phyloP scores from a whole-genome alignment of 2,888 invertebrate species.

The Nycteola revayana region DNA sequence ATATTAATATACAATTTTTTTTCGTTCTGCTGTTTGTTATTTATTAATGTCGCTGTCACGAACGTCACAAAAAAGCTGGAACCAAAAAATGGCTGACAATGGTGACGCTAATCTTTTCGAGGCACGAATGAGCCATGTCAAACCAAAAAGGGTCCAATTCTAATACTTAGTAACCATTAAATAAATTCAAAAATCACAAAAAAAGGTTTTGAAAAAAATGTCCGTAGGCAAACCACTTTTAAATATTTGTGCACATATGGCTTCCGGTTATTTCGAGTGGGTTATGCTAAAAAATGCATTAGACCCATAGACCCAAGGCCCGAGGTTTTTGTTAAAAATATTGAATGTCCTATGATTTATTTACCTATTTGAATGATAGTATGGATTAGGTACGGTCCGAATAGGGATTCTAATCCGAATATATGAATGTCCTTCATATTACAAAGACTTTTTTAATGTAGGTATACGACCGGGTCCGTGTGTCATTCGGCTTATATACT shows the following conservation, averaged over 20 bases:
- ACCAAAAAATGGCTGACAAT: constrained; percentile 70
- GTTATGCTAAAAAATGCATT: constrained; percentile 72
- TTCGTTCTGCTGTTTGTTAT: constrained; percentile 66
- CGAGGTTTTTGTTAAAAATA: constrained; percentile 47
- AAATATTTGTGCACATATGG: constrained; percentile 79
- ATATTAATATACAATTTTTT: constrained; percentile 60
- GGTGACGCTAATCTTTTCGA: constrained; percentile 71
- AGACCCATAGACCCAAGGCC: constrained; percentile 13
- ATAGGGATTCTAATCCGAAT: constrained; percentile 41
- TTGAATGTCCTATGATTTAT: constrained; percentile 58
- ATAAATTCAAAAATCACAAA: constrained; percentile 69
- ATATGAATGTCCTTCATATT: constrained; percentile 40
- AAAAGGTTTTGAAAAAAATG: constrained; percentile 56
- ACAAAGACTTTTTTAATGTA: constrained; percentile 18
- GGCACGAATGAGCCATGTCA: constrained; percentile 62
- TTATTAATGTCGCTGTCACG: constrained; percentile 72
- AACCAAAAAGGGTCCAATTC: constrained; percentile 68
- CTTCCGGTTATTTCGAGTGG: constrained; percentile 80
- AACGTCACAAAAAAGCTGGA: constrained; percentile 52
- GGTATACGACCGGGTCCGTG: no score
- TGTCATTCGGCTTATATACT: constrained; percentile 15
- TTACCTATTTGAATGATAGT: constrained; percentile 27
- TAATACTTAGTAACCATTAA: constrained; percentile 77
- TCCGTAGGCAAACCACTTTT: constrained; percentile 69
- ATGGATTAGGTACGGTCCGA: constrained; percentile 41